Base-by-base conservation (phyloP, 2,113 vertebrate species). In the Cacatua alba region DNA sequence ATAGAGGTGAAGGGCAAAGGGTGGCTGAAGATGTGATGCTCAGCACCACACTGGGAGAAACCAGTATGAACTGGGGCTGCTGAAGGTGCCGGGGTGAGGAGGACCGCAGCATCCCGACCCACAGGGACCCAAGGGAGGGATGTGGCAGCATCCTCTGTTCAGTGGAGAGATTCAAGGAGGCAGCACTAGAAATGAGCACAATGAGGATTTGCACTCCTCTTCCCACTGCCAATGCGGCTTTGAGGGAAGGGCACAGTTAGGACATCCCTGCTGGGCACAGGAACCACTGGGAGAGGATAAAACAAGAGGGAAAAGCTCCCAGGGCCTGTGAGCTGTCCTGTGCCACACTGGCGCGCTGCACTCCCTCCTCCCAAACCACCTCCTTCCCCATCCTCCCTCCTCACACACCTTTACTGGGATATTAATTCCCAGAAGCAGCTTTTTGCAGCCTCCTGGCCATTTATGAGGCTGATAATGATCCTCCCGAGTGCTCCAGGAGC, bases 391-490 rank as follows among this genome's bases (percentile, higher is more conserved):
- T 1, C 65, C 55, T 78, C 71, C 37, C 85, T 86, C 88, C 68
- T 10, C 81, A 11, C 4, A 6, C 15, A 0, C 71, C 28, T 6
- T 31, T 8, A 6, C 83, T 33, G 77, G 71, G 83, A 67, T 77
- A 48, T 80, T 74, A 9, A 88, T 92, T 93, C 37, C 39, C 63
- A 55, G 81, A 20, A 92, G 86, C 31, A 76, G 91, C 70, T 88
- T 94, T 86, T 95, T 80, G 86, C 95, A 90, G 63, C 46, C 74
- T 88, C 41, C 52, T 57, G n/a, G 69, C 79, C 67, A 65, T 91
- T 95, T 82, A 68, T 82, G 91, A 82, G 91, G 91, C 86, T 41
- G 86, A 31, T 57, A 14, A 18, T 57, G 69, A 70, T 49, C 77
- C 88, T 86, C 28, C 9, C 72, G 52, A 2, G 0, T 37, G 60